These are phyloP conservation scores for Nudaria mundana DNA, from an alignment of 2,888 invertebrate genomes.

Conservation along the genomic window DNA sequence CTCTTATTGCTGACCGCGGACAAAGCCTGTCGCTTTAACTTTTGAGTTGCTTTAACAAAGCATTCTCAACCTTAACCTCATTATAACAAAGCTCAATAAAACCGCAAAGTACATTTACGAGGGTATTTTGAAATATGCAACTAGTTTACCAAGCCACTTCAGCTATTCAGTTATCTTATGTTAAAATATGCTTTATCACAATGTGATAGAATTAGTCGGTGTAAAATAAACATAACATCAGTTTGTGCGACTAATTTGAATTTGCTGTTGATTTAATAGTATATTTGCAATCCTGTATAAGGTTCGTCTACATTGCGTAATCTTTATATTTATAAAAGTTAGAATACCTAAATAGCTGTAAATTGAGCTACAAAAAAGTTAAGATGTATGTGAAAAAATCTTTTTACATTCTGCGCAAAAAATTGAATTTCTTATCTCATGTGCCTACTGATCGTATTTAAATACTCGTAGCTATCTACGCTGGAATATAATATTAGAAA, in stretches of 20 bases:
- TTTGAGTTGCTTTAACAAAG: not conserved
- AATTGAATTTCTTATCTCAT: too few relatives aligned
- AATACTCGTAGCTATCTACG: too few relatives aligned
- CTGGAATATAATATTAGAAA: constrained; percentile 12
- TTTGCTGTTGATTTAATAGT: constrained; percentile 56
- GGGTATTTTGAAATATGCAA: constrained; percentile 63
- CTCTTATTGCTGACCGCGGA: constrained; percentile 75
- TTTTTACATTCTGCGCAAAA: too few relatives aligned
- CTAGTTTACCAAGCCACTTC: constrained; percentile 62
- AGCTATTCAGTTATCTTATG: constrained; percentile 26
- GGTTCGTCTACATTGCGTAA: too few relatives aligned
- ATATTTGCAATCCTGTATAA: constrained; percentile 33
- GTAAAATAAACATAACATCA: constrained; percentile 56
- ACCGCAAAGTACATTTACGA: constrained; percentile 31
- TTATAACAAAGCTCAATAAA: constrained; percentile 13
- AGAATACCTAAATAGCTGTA: too few relatives aligned
- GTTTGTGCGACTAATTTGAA: constrained; percentile 44
- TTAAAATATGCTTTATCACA: constrained; percentile 41
- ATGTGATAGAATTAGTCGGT: constrained; percentile 27
- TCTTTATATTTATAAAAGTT: too few relatives aligned
- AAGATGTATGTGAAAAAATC: too few relatives aligned
- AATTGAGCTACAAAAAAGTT: too few relatives aligned
- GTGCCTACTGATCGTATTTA: too few relatives aligned
- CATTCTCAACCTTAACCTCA: constrained; percentile 31
- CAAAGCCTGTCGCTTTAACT: constrained; percentile 65